Base-by-base conservation (phyloP, 2,797 vertebrate genomes). In the Poecilia gillii region DNA sequence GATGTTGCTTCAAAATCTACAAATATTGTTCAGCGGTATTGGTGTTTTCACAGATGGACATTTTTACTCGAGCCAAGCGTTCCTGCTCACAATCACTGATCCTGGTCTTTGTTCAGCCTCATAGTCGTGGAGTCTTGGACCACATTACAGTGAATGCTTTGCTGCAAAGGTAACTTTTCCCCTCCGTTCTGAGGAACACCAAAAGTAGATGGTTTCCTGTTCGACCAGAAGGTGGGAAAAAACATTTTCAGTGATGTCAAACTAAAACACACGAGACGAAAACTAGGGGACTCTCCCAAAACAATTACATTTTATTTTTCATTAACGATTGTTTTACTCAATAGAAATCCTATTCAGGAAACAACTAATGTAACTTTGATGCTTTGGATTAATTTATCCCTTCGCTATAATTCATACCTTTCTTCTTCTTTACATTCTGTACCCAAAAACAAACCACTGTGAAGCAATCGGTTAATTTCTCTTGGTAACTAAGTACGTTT, bases 11-110 rank as follows among this genome's bases (percentile, higher is more conserved):
- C 18, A 59, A 62, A 78, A 73, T 46, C 6, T 62, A 20, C 43
- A 78, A 39, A 16, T 57, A 78, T 57, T 57, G 11, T 62, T 47
- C 14, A n/a, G 31, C 55, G 28, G 25, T 49, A 47, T 23, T 45
- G 20, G n/a, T 72, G 68, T 55, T 57, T 78, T 73, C 20, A 62
- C 53, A 46, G 76, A 36, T 72, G 76, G 25, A 7, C 51, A 51
- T 31, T 25, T 66, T 66, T 68, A 49, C 5, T 46, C 11, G 14
- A 11, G 45, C 33, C 20, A 25, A 14, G n/a, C 14, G 12, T 28
- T 31, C 23, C 23, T 3, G 8, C 49, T 43, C 25, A 70, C 33
- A 39, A 41, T 70, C 20, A 68, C 33, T 43, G 14, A 55, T 43
- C 25, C n/a, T 71, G 25, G 66, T 11, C 43, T 55, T 71, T 31